Evolutionary conservation across 2,888 invertebrate genomes (phyloP).

Genomic region (Drosophila peninsularis): DNA sequence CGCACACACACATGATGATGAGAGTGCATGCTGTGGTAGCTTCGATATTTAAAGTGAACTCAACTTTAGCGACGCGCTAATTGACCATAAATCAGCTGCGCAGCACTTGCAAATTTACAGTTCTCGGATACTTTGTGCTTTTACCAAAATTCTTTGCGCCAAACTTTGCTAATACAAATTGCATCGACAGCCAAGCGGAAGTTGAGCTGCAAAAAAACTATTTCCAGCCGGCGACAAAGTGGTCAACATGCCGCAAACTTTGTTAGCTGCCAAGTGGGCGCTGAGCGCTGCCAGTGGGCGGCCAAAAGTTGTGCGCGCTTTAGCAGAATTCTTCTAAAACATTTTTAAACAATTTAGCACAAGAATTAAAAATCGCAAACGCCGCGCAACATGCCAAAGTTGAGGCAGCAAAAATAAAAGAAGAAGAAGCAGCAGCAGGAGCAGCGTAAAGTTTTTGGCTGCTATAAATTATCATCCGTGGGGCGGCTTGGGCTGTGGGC

Average conservation of each 20-base stretch:
- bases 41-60: background rate
- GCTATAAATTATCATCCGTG: conserved; percentile 81
- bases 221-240: conserved; percentile 71
- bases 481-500: conserved; percentile 2
- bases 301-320: conserved; percentile 53
- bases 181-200: conserved; percentile 77
- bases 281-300: background rate
- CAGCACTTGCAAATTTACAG: conserved; percentile 62
- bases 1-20: background rate
- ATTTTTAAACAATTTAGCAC: conserved; percentile 80
- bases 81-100: conserved; percentile 73
- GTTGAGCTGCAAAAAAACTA: conserved; percentile 53
- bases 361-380: conserved; percentile 82
- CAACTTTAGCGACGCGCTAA: conserved; percentile 47
- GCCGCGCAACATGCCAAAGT: conserved; percentile 72
- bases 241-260: conserved; percentile 80
- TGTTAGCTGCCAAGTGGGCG: conserved; percentile 61
- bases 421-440: conserved; percentile 42
- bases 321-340: conserved; percentile 76
- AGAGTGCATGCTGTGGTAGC: background rate
- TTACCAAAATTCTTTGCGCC: conserved; percentile 60
- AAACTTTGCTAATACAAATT: conserved; percentile 75
- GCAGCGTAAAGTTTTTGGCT: conserved; percentile 76
- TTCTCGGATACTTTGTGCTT: conserved; percentile 50
- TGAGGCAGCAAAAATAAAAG: conserved; percentile 24